Evolutionary conservation across 2,888 invertebrate genomes (phyloP).

Genomic region (Bimastos eiseni): DNA sequence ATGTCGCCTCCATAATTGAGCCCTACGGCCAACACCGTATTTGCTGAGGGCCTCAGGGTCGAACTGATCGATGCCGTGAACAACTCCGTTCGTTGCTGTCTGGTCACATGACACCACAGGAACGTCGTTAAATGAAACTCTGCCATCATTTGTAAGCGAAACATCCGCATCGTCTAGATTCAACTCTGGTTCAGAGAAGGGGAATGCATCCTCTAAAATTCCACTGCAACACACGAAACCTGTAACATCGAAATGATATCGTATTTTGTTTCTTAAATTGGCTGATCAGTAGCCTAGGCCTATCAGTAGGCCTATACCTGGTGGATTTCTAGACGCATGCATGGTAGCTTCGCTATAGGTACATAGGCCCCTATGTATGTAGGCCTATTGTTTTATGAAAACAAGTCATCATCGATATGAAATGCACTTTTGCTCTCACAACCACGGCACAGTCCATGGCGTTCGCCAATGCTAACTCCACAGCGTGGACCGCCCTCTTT

Average conservation of each 20-base stretch:
- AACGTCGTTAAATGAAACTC: constrained; percentile 55
- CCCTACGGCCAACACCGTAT: background rate
- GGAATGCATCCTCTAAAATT: constrained; percentile 58
- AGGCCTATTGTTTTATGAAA: too few species aligned
- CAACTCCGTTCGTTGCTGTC: constrained; percentile 74
- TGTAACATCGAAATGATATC: constrained; percentile 39
- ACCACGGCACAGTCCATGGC: too few species aligned
- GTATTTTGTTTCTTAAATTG: too few species aligned
- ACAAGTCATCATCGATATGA: too few species aligned
- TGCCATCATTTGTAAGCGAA: constrained; percentile 55
- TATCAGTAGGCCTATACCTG: too few species aligned
- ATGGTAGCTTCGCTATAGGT: too few species aligned
- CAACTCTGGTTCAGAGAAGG: constrained; percentile 56
- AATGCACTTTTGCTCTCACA: too few species aligned
- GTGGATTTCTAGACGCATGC: too few species aligned
- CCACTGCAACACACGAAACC: constrained; percentile 62
- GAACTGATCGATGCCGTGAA: constrained; percentile 72
- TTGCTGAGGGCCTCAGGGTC: constrained; percentile 55
- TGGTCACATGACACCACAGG: constrained; percentile 66
- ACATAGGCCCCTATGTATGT: too few species aligned
- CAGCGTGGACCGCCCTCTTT: too few species aligned
- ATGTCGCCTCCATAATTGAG: background rate
- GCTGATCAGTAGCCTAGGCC: too few species aligned
- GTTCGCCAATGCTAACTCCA: too few species aligned
- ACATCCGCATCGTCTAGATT: constrained; percentile 57